Percentiles rank a stretch among this genome's conserved stretches.
phyloP scores from a whole-genome alignment of 2,113 vertebrate species.

The Charina bottae region DNA sequence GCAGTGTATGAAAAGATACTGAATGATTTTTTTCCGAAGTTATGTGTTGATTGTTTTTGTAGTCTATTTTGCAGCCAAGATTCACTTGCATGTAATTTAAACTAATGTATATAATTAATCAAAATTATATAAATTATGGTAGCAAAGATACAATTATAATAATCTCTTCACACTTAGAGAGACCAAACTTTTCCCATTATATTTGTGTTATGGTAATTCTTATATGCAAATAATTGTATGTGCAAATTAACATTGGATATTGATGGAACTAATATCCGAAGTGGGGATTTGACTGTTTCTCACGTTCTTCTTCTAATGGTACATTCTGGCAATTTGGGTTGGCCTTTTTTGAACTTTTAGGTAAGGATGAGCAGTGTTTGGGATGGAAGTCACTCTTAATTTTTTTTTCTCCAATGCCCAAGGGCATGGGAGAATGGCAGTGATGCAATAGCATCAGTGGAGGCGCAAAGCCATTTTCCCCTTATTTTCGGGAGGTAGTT shows the following conservation, averaged over 20 bases:
- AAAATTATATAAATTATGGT: neutral
- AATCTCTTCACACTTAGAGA: neutral
- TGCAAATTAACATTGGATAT: neutral
- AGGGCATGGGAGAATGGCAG: neutral
- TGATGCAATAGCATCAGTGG: neutral
- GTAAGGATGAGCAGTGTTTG: neutral
- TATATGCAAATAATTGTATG: neutral
- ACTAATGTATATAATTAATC: neutral
- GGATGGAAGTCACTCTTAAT: neutral
- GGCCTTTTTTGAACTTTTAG: neutral
- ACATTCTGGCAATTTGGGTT: neutral
- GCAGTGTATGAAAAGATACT: neutral
- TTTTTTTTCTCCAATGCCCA: neutral
- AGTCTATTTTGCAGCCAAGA: neutral
- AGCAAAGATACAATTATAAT: neutral
- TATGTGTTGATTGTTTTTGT: neutral
- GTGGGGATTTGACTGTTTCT: neutral
- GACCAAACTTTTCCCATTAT: neutral
- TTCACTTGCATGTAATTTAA: neutral
- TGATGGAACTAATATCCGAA: neutral
- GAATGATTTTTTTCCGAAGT: neutral
- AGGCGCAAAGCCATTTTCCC: neutral
- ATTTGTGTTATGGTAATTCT: neutral
- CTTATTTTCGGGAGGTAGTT: neutral
- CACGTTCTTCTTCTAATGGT: neutral